Evolutionary conservation across 2,888 invertebrate genomes (phyloP).

Genomic region (Nycteola revayana): DNA sequence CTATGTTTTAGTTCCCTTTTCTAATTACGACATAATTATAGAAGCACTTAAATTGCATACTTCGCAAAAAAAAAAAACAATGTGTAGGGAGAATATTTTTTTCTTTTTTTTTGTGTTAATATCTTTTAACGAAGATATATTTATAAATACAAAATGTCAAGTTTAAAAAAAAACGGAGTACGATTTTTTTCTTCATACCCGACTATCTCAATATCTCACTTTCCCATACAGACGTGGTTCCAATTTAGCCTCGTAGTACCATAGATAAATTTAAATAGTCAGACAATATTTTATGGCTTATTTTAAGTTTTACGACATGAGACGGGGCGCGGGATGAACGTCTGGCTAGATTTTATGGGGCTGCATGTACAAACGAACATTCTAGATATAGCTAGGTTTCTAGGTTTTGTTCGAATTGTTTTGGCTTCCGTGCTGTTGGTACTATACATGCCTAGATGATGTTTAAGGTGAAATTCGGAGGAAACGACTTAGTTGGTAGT

Average conservation of each 20-base stretch:
- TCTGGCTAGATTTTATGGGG: constrained; percentile 73
- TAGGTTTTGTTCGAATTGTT: not conserved
- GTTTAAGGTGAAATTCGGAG: no score
- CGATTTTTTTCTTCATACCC: constrained; percentile 1
- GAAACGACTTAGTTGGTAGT: no score
- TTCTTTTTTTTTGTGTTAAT: no score
- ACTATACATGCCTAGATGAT: no score
- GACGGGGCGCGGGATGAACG: constrained; percentile 65
- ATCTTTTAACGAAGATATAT: no score
- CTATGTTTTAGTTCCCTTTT: no score
- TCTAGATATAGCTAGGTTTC: not conserved
- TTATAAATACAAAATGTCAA: no score
- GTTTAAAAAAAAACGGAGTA: no score
- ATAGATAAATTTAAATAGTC: constrained; percentile 77
- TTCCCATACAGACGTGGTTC: constrained; percentile 28
- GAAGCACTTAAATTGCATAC: no score
- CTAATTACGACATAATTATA: no score
- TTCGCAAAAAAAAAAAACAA: no score
- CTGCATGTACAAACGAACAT: constrained; percentile 15
- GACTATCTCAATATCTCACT: constrained; percentile 18
- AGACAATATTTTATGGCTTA: constrained; percentile 79
- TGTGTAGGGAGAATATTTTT: no score
- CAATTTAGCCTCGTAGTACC: constrained; percentile 46
- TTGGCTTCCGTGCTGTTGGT: not conserved
- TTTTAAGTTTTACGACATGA: constrained; percentile 77